These are phyloP conservation scores for Grallaria varia DNA, from an alignment of 2,113 vertebrate species.

Conservation along the genomic window DNA sequence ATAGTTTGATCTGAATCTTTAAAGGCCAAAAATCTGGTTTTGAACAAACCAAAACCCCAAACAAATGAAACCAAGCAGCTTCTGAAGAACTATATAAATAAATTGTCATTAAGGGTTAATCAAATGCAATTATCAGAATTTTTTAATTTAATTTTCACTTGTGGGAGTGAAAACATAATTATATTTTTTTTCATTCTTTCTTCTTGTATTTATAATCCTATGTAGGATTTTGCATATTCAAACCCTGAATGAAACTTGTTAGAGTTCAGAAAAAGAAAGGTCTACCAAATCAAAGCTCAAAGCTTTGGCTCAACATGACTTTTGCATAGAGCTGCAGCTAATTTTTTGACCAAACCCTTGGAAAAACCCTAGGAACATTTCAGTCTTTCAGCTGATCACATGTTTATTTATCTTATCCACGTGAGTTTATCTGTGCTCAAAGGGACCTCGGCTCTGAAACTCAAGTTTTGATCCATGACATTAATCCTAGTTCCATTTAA, in stretches of 20 bases:
- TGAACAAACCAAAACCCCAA: neutral
- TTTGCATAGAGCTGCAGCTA: constrained; percentile 37
- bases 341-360: constrained; percentile 19
- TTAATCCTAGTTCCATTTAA: neutral
- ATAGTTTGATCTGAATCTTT: constrained; percentile 37
- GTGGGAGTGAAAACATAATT: neutral
- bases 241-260: constrained; percentile 45
- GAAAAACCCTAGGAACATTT: neutral
- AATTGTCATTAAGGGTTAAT: neutral
- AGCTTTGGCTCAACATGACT: constrained; percentile 43
- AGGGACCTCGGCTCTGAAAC: neutral
- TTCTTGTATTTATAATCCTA: neutral
- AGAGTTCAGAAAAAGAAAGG: constrained; percentile 47
- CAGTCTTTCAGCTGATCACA: neutral
- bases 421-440: neutral
- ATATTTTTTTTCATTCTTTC: neutral
- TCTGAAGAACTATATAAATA: constrained; percentile 30
- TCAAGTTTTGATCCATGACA: neutral
- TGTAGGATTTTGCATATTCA: constrained; percentile 64
- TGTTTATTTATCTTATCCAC: neutral
- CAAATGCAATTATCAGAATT: neutral
- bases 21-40: constrained; percentile 13
- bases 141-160: constrained; percentile 9
- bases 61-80: constrained; percentile 25
- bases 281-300: constrained; percentile 44